These are phyloP conservation scores for Coenonympha arcania DNA, from an alignment of 2,888 invertebrate species.

Conservation along the genomic window DNA sequence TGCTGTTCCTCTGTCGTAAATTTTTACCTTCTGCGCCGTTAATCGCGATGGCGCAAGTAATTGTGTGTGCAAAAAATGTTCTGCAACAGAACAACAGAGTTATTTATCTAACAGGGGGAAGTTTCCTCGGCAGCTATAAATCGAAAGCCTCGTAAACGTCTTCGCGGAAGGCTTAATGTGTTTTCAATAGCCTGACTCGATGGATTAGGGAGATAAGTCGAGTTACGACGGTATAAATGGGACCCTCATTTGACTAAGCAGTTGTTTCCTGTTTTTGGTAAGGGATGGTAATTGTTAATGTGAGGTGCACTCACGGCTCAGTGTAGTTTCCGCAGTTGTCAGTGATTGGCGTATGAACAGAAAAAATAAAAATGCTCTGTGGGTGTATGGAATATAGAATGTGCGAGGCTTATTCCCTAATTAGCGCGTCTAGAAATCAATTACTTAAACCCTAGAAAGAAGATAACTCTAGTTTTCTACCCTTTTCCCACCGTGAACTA, in stretches of 20 bases:
- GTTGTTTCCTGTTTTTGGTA: constrained; percentile 2
- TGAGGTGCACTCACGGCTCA: too few species aligned
- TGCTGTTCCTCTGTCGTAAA: constrained; percentile 6
- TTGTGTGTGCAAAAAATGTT: constrained; percentile 25
- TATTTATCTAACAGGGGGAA: constrained; percentile 29
- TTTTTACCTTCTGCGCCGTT: constrained; percentile 13
- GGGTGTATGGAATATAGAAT: too few species aligned
- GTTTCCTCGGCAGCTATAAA: constrained; percentile 39
- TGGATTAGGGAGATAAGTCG: constrained; percentile 49
- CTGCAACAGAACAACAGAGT: constrained; percentile 23
- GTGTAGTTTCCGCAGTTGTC: too few species aligned
- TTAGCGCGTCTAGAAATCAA: too few species aligned
- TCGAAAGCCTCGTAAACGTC: constrained; percentile 47
- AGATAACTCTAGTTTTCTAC: too few species aligned
- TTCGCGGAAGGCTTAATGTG: constrained; percentile 47
- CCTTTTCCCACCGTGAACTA: too few species aligned
- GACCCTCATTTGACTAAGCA: constrained; percentile 15
- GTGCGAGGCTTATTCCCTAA: too few species aligned
- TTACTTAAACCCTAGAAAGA: too few species aligned
- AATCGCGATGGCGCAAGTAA: constrained; percentile 17
- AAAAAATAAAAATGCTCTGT: too few species aligned
- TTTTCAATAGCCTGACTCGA: constrained; percentile 43
- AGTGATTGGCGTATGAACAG: too few species aligned
- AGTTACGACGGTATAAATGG: constrained; percentile 15
- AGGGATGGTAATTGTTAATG: not conserved